Percentiles rank a stretch among this genome's conserved stretches.
phyloP scores from a whole-genome alignment of 2,888 invertebrate species.

The Andrena trimmerana region DNA sequence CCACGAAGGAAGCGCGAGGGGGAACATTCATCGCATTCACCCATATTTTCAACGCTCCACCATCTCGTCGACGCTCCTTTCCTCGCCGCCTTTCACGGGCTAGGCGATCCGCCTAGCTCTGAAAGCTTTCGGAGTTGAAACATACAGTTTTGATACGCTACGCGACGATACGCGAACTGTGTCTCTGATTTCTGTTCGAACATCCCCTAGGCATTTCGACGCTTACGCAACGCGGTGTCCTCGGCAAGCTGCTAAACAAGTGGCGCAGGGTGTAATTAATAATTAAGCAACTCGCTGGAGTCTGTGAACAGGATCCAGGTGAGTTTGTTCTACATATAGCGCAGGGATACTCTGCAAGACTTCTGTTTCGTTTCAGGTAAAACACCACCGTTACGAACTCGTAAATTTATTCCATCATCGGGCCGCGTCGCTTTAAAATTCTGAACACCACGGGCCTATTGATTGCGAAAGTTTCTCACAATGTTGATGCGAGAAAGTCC shows the following conservation, averaged over 20 bases:
- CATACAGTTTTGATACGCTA: constrained; percentile 10
- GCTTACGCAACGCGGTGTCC: not conserved
- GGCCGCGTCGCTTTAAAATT: constrained; percentile 36
- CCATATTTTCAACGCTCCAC: constrained; percentile 28
- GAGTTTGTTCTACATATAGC: not conserved
- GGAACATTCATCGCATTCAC: constrained; percentile 44
- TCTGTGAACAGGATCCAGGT: not conserved
- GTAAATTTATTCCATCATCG: constrained; percentile 28
- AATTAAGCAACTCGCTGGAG: not conserved
- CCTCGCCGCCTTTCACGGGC: not conserved
- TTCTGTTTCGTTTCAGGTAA: not conserved
- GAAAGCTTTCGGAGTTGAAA: constrained; percentile 25
- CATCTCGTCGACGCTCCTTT: constrained; percentile 31
- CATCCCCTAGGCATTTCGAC: not conserved
- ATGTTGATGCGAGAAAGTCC: constrained; percentile 31
- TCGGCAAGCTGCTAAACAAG: not conserved
- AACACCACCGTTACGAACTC: not conserved
- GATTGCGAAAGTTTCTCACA: constrained; percentile 53
- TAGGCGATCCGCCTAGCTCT: not conserved
- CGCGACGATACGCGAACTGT: too few relatives aligned
- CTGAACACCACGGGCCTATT: constrained; percentile 18
- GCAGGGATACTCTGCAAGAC: not conserved
- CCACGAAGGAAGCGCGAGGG: not conserved
- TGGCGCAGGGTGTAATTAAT: not conserved
- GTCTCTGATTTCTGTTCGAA: not conserved